phyloP scores from a whole-genome alignment of 2,888 invertebrate species.

The Magallana nippona region DNA sequence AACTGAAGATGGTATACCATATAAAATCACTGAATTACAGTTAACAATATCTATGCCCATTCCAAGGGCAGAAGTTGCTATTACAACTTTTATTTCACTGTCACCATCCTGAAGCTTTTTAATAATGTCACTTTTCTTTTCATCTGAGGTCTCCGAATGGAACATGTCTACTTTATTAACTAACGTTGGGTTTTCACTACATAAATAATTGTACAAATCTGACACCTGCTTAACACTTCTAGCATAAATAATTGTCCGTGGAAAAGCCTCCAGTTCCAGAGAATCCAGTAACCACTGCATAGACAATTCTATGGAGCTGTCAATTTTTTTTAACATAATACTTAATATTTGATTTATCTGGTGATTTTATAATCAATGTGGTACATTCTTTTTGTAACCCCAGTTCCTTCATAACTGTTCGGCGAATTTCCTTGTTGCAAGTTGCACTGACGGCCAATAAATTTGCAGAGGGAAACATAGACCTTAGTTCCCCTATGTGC shows the following conservation, averaged over 20 bases:
- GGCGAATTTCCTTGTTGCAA: not conserved
- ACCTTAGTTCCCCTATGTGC: slow-evolving; percentile 12
- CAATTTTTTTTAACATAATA: not conserved
- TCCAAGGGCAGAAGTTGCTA: slow-evolving; percentile 19
- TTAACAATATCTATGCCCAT: not conserved
- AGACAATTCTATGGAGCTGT: not conserved
- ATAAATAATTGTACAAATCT: not conserved
- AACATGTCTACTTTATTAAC: not conserved
- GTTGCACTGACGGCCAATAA: not conserved
- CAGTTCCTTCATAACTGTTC: not conserved
- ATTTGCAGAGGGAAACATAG: slow-evolving; percentile 7
- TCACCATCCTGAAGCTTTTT: not conserved
- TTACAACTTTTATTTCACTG: not conserved
- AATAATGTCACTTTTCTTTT: slow-evolving; percentile 4
- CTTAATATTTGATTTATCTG: not conserved
- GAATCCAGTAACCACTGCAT: not conserved
- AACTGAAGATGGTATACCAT: not conserved
- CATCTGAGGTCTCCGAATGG: not conserved
- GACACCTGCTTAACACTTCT: not conserved
- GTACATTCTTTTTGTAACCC: not conserved
- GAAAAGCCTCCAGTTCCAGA: not conserved
- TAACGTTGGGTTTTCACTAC: not conserved
- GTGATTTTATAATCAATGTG: not conserved
- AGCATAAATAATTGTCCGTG: slow-evolving; percentile 1
- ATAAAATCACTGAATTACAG: not conserved